Conservation (phyloP, 2,797 vertebrate genomes). For the Ciconia nigra region DNA sequence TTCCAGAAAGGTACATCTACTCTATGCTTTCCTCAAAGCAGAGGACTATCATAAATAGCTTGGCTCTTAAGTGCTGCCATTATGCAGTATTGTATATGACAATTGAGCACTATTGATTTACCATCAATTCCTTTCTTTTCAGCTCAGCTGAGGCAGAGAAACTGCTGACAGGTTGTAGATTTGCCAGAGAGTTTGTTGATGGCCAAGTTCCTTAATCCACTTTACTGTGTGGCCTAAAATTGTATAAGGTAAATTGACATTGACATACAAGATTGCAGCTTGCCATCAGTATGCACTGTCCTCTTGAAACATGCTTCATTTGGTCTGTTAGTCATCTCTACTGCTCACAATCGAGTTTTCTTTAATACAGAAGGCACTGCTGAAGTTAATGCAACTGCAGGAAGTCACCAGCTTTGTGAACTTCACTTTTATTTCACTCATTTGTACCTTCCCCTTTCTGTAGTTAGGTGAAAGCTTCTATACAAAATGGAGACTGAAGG, state of each 20-base stretch:
- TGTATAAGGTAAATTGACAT: background rate
- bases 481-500: background rate
- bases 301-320: background rate
- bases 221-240: slow-evolving; percentile 16
- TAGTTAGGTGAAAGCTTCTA: background rate
- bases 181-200: slow-evolving; percentile 27
- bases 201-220: slow-evolving; percentile 19
- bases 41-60: background rate
- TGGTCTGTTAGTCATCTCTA: background rate
- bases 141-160: slow-evolving; percentile 7
- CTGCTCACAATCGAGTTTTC: background rate
- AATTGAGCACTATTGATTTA: slow-evolving; percentile 45
- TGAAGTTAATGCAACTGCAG: background rate
- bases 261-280: background rate
- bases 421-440: background rate
- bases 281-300: background rate
- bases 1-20: background rate
- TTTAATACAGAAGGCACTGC: background rate
- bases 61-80: background rate
- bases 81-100: background rate
- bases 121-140: slow-evolving; percentile 23
- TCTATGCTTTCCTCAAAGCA: background rate
- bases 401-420: background rate
- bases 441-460: background rate
- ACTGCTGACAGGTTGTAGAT: slow-evolving; percentile 23